phyloP scores from a whole-genome alignment of 2,888 invertebrate species.

The Brachypalpus laphriformis region DNA sequence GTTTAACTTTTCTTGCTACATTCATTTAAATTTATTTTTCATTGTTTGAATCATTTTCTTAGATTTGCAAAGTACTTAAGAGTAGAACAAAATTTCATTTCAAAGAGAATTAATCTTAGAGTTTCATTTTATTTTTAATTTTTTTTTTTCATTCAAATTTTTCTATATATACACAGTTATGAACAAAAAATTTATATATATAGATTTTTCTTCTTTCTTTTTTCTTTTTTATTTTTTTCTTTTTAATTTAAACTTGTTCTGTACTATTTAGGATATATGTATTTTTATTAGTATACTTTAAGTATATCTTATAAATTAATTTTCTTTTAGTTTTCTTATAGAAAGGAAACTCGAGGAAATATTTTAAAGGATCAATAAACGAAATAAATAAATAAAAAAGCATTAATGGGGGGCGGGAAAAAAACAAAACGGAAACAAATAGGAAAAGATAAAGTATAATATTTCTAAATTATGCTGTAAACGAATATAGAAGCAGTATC shows the following conservation, averaged over 20 bases:
- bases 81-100: slow-evolving; percentile 28
- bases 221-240: background rate
- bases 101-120: background rate
- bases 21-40: background rate
- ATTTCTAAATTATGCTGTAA: too few species aligned
- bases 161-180: slow-evolving; percentile 40
- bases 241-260: background rate
- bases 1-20: slow-evolving; percentile 21
- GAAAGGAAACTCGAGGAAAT: slow-evolving; percentile 1
- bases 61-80: slow-evolving; percentile 30
- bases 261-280: slow-evolving; percentile 21
- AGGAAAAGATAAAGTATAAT: background rate
- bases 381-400: background rate
- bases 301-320: slow-evolving; percentile 12
- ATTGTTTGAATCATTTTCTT: background rate
- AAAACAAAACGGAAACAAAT: background rate
- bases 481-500: too few species aligned
- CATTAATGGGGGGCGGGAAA: background rate
- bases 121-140: background rate
- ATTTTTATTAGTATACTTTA: slow-evolving; percentile 39
- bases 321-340: background rate
- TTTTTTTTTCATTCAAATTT: background rate
- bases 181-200: slow-evolving; percentile 18
- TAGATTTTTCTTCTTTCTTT: background rate
- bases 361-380: background rate